phyloP scores from a whole-genome alignment of 2,113 vertebrate genomes.

The Oenanthe oenanthe region DNA sequence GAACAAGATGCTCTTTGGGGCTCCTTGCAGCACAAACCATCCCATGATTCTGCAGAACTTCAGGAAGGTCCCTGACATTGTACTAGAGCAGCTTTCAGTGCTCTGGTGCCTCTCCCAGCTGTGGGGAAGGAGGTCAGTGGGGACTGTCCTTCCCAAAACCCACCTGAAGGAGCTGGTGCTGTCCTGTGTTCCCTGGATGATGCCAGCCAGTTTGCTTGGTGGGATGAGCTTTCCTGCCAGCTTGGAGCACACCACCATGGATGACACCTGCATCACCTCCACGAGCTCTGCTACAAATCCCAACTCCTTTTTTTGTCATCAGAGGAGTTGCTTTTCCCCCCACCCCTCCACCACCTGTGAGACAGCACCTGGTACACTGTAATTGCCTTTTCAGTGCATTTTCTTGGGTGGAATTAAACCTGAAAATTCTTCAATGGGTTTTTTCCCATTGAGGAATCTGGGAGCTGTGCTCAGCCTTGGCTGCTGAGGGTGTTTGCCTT shows the following conservation, averaged over 20 bases:
- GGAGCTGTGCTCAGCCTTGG: not conserved
- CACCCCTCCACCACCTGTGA: fast-evolving
- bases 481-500: not conserved
- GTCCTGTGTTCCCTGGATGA: fast-evolving
- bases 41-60: not conserved
- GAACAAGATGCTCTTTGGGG: not conserved
- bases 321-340: not conserved
- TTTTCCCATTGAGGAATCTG: not conserved
- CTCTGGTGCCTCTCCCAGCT: not conserved
- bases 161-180: fast-evolving
- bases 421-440: not conserved
- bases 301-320: not conserved
- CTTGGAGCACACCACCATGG: fast-evolving
- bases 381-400: fast-evolving
- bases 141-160: not conserved
- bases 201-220: not conserved
- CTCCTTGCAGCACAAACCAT: not conserved
- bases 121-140: fast-evolving
- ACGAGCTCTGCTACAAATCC: not conserved
- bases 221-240: not conserved
- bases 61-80: not conserved
- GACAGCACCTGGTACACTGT: not conserved
- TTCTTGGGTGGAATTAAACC: not conserved
- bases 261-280: fast-evolving
- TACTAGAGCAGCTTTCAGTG: not conserved